A percentile compares a stretch with the other conserved stretches of the same genome.
Conservation (phyloP, 2,113 vertebrate genomes). For the Cebidichthys violaceus region DNA sequence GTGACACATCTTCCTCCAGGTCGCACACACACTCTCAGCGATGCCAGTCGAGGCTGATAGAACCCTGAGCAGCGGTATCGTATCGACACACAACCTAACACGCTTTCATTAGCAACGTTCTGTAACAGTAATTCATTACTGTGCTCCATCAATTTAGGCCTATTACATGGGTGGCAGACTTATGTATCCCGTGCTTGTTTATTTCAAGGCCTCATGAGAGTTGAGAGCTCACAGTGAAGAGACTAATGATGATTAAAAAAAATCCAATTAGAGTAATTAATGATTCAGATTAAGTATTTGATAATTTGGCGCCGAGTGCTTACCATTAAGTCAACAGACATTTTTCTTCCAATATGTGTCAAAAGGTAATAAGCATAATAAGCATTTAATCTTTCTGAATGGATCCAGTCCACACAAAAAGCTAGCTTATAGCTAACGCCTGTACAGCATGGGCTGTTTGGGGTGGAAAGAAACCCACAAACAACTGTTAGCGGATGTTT, state of each 20-base stretch:
- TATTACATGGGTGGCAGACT: conserved; percentile 43
- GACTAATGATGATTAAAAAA: conserved; percentile 50
- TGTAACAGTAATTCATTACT: conserved; percentile 54
- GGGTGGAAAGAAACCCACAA: too few relatives aligned
- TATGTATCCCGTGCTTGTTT: conserved; percentile 55
- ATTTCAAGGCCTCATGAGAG: conserved; percentile 38
- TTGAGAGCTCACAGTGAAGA: conserved; percentile 25
- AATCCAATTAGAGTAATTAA: conserved; percentile 27
- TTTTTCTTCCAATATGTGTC: neutral
- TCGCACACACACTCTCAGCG: conserved; percentile 24
- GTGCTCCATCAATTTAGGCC: conserved; percentile 49
- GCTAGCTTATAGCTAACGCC: too few relatives aligned
- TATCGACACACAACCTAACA: conserved; percentile 41
- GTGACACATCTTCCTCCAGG: conserved; percentile 52
- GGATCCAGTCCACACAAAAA: neutral
- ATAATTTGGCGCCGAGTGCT: neutral
- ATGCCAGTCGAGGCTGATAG: conserved; percentile 23
- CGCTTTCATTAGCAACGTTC: conserved; percentile 51
- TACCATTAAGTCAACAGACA: conserved; percentile 7
- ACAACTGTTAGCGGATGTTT: neutral
- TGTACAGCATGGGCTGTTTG: neutral
- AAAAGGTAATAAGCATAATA: neutral
- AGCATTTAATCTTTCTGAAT: neutral
- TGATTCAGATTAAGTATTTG: neutral
- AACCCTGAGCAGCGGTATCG: conserved; percentile 29